Evolutionary conservation across 1,140 invertebrate species (phyloP), one percentile per base, ranked within the genome.

Genomic region (Centruroides sculpturatus): DNA sequence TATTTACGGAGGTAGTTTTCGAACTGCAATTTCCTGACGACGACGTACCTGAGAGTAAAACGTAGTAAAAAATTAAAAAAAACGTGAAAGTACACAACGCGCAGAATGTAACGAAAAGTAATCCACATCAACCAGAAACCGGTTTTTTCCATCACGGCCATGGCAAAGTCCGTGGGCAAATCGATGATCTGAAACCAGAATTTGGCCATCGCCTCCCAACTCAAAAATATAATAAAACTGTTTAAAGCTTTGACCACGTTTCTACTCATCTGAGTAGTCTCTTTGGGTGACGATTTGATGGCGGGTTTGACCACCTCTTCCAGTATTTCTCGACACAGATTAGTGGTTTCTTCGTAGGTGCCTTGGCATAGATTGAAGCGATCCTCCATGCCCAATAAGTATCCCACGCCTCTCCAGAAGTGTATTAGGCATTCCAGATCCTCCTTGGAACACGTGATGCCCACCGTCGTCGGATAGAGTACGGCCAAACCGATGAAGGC

Each of bases 341-440:
- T 53, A 49, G 67, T 64, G 0, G 78, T 70, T 36, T 77, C 74
- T 23, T 72, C 67, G 47, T 78, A 64, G 41, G 66, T 72, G 0
- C 76, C 78, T 1, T 70, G 67, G 64, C 80, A 82, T 36, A 83
- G 75, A 65, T 83, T 84, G 63, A 75, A 80, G 80, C 80, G 81
- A 67, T 93, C 88, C 63, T 89, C 80, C 12, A 92, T 82, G 3
- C 90, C 90, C 53, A 93, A 77, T 68, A 87, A 72, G 67, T 83
- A 79, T 1, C 88, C 89, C 46, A 92, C 81, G 1, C 86, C 83
- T 51, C 81, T 78, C 89, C 89, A 93, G 66, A 92, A 82, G 70
- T 93, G 88, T 3, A 87, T 72, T 56, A 87, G 83, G n/a, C 82
- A 83, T 55, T 86, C 82, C n/a, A 85, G 68, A 56, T 86, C 84